Base-by-base conservation (phyloP, 2,888 invertebrate genomes). In the Muschampia plurimacula region DNA sequence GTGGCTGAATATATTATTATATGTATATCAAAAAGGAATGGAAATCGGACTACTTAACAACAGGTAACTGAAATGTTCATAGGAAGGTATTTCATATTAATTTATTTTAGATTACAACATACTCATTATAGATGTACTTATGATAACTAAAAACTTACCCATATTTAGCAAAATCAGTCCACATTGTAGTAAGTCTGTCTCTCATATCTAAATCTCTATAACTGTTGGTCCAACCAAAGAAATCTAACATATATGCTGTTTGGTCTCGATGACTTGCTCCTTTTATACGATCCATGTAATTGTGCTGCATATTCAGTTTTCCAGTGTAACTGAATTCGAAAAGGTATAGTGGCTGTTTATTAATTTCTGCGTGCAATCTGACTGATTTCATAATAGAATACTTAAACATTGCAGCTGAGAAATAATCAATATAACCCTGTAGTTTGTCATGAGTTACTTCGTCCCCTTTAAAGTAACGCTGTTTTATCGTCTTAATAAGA, bases 181-280 rank as follows among this genome's bases (percentile, higher is more conserved):
- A 93, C 92, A 94, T 92, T 2, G 79, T 76, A 0, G 89, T 90
- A 87, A 94, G 81, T 1, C 89, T 81, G 55, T 93, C 90, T 76
- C 92, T 86, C 0, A 83, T 89, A 74, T 91, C 86, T 74, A 93
- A 78, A 77, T 93, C 93, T 15, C 81, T 85, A 5, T 82, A 80
- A 28, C 80, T 84, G 13, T 83, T 85, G 0, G 92, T 91, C 74
- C 77, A 86, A 6, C 85, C 84, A 70, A 79, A 86, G 77, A 94
- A 93, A 77, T 93, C 93, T 66, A 93, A 75, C 15, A 93, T 76
- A 67, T 93, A 93, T 0, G 92, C 85, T 0, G 88, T 86, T 76
- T 93, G 93, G 72, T 94, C 93, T 78, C 93, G 87, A 72, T 94
- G 93, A 74, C 91, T 92, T 0, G 93, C 93, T 1, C 93, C 93